Base-by-base conservation (phyloP, 2,113 vertebrate genomes). In the Saguinus imperator region DNA sequence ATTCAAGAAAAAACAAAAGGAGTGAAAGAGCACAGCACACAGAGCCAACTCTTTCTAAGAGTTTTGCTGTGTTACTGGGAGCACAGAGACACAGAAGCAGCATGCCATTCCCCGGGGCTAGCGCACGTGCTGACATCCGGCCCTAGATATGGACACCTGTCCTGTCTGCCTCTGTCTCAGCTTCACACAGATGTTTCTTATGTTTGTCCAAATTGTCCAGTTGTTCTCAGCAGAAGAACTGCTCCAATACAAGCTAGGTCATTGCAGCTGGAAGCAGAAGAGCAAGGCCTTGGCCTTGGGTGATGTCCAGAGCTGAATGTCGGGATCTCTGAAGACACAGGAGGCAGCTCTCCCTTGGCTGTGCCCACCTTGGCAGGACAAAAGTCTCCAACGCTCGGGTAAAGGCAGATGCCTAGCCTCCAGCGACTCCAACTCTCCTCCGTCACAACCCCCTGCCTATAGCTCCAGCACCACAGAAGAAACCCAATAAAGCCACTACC, bases 361-460 rank as follows among this genome's bases (percentile, higher is more conserved):
- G 3, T 27, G 16, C 35, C 55, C 29, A n/a, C 29, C 45, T 84
- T 37, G 70, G 70, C n/a, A 66, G 85, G 40, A 58, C 58, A 88
- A 57, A 75, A 87, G 70, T 64, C 87, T 55, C 9, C n/a, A 72
- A 40, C 23, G 70, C n/a, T 8, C 0, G 6, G 48, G 12, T 48
- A 32, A 40, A 43, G 12, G 32, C 75, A 21, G 64, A 50, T 76
- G 11, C 57, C 27, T 45, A 17, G 52, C 37, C 50, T 29, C 50
- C 58, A 35, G 40, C 11, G 0, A 21, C n/a, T 35, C 64, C 29
- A 23, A 17, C 57, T 50, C 55, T 48, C 45, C n/a, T 25, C 50
- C 1, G 2, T 13, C 50, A 76, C 35, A 32, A 0, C 3, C 16
- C 48, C 79, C 27, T 1, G n/a, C 48, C 10, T 18, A 0, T 57